Percentiles rank a stretch among this genome's conserved stretches.
These are phyloP conservation scores for Melieria omissa DNA, from an alignment of 2,888 invertebrate genomes.

Conservation along the genomic window DNA sequence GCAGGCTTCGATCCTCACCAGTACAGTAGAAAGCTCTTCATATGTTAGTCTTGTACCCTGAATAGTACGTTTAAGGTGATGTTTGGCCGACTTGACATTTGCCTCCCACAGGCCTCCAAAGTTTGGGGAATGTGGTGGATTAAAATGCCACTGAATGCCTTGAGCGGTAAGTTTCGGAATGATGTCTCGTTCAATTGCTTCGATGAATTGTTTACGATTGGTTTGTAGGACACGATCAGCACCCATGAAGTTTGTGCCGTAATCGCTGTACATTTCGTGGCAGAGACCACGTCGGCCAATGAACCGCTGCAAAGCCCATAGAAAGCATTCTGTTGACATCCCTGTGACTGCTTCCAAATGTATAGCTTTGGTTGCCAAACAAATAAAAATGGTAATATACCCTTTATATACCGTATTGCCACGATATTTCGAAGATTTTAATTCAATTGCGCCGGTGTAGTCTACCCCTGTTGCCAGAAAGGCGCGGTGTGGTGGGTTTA, in stretches of 20 bases:
- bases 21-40: conserved; percentile 27
- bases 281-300: conserved; percentile 30
- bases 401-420: conserved; percentile 33
- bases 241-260: conserved; percentile 11
- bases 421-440: conserved; percentile 29
- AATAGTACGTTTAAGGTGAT: conserved; percentile 27
- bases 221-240: neutral
- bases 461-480: conserved; percentile 36
- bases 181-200: conserved; percentile 8
- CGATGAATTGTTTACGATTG: neutral
- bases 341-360: conserved; percentile 38
- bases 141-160: conserved; percentile 34
- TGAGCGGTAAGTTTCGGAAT: conserved; percentile 7
- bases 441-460: conserved; percentile 32
- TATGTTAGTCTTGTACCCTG: conserved; percentile 22
- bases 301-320: conserved; percentile 31
- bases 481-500: conserved; percentile 27
- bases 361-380: conserved; percentile 35
- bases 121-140: conserved; percentile 26
- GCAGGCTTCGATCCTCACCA: conserved; percentile 32
- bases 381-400: conserved; percentile 38
- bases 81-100: conserved; percentile 11
- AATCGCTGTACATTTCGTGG: conserved; percentile 19
- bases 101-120: conserved; percentile 34
- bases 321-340: conserved; percentile 30